Base-by-base conservation (phyloP, 2,113 vertebrate genomes). In the Podarcis muralis region DNA sequence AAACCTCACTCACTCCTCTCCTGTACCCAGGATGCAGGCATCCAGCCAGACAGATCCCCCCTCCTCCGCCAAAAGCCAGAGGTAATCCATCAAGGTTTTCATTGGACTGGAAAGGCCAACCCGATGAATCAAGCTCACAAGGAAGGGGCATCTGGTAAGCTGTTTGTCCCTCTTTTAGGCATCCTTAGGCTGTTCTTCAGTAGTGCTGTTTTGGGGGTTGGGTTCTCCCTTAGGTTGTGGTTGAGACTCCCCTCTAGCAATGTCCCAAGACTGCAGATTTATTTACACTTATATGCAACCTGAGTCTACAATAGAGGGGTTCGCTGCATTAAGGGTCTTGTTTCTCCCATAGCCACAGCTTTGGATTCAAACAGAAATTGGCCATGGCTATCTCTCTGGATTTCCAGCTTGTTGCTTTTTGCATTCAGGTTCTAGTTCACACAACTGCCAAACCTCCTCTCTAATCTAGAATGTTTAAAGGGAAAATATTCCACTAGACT, bases 141-240 rank as follows among this genome's bases (percentile, higher is more conserved):
- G 89, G 83, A 94, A 32, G 84, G 86, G 89, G 81, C 74, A 83
- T 53, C 57, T 88, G 92, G 89, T 92, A 93, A 93, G 81, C 86
- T 0, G 8, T 27, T 5, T 91, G 88, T 93, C 90, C 48, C 87
- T 94, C 85, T 93, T 93, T 65, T 77, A 93, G 91, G 91, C 92
- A 87, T 91, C 94, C 93, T 78, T 85, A 93, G 92, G 92, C 35
- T 93, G 90, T 87, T 95, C 90, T 76, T 90, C 94, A 90, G 77
- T 90, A 87, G 75, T 88, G 86, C 92, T 84, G 43, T 86, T 77
- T 77, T 77, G 11, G 59, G 59, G 59, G 13, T 62, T 62, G 59
- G 59, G 59, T 13, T 12, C 9, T 37, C 11, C 9, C 2, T 27
- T 69, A 69, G 27, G 23, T 25, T 69, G 68, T 69, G 68, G 27